phyloP scores from a whole-genome alignment of 2,113 vertebrate genomes.

The Otocyon megalotis region DNA sequence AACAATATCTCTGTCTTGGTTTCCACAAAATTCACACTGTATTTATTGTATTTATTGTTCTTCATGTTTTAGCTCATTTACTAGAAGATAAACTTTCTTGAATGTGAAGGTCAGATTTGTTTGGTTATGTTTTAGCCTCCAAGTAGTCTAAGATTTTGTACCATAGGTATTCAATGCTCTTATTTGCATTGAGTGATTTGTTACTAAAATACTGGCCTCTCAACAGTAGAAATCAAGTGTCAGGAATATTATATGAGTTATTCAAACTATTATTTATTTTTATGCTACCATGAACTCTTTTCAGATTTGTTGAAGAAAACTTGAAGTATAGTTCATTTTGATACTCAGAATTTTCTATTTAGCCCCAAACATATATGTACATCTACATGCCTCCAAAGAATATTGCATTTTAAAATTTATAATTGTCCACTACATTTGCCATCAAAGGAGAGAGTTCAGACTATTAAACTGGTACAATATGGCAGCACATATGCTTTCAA shows the following conservation, averaged over 20 bases:
- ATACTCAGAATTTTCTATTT: neutral
- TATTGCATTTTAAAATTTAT: neutral
- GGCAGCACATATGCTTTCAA: neutral
- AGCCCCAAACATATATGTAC: neutral
- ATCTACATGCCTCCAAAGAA: neutral
- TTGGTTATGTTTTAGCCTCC: neutral
- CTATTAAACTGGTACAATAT: neutral
- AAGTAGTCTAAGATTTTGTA: neutral
- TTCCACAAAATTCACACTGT: neutral
- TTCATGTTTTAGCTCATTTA: neutral
- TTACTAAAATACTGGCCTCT: neutral
- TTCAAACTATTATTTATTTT: conserved; percentile 5
- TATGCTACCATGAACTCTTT: neutral
- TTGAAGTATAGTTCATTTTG: neutral
- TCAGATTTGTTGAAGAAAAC: neutral
- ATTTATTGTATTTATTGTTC: neutral
- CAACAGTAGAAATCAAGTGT: neutral
- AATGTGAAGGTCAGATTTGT: neutral
- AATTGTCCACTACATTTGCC: neutral
- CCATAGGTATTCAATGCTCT: neutral
- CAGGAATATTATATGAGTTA: neutral
- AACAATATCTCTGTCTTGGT: neutral
- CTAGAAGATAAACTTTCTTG: neutral
- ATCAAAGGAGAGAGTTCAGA: neutral
- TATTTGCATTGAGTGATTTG: neutral